Base-by-base conservation (phyloP, 2,113 vertebrate genomes). In the Coryphaenoides rupestris region DNA sequence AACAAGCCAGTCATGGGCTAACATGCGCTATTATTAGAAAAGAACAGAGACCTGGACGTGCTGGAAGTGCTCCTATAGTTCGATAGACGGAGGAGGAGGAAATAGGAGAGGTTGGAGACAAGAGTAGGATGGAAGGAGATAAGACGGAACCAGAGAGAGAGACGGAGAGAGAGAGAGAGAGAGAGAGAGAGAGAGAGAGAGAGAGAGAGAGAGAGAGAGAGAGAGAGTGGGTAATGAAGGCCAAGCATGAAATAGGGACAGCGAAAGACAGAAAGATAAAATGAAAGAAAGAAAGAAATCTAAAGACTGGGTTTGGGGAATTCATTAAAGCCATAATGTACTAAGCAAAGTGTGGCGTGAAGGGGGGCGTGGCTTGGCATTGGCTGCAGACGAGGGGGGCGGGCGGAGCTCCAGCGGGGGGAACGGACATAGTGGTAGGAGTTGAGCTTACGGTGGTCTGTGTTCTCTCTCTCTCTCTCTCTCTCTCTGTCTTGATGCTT, bases 1-100 rank as follows among this genome's bases (percentile, higher is more conserved):
- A n/a, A n/a, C 33, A 40, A 40, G 33, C 6, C 9, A 40, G 33
- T 40, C 33, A 40, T 40, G 33, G 33, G 33, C 33, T 40, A 40
- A 12, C 33, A 40, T 40, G 13, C 33, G 13, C 33, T 40, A 40
- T 40, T 40, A 40, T 40, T 55, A 5, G 49, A 9, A 21, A 58
- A 23, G 52, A 54, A 54, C 57, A 16, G 33, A 72, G 46, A 68
- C 55, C 60, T 50, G 9, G 47, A 50, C 2, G 47, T 16, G 12
- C 13, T 14, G 47, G 24, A 71, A 73, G 70, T 24, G 56, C 26
- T 22, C 57, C 70, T 46, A 63, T 14, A 52, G 49, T 33, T 52
- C n/a, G 40, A 13, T 17, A n/a, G 47, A 50, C 3, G n/a, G 47
- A n/a, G 47, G 47, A 50, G 47, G 47, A 50, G 47, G 13, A n/a